These are phyloP conservation scores for Latrodectus elegans DNA, from an alignment of 2,888 invertebrate genomes.

Conservation along the genomic window DNA sequence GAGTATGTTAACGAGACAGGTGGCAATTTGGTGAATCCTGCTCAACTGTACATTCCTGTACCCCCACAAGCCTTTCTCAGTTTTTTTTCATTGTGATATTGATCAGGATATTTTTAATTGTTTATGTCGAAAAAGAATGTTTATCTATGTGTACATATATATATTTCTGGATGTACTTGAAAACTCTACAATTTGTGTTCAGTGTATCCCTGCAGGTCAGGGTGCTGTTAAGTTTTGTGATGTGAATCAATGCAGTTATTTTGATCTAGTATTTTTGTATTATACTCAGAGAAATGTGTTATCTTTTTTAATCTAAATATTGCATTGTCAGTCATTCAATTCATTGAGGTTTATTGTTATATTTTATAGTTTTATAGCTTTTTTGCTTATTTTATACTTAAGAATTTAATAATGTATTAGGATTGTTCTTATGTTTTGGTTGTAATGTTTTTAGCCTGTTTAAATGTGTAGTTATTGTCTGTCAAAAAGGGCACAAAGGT, in stretches of 20 bases:
- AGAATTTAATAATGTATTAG: constrained; percentile 13
- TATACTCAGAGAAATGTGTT: constrained; percentile 12
- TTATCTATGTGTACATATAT: neutral
- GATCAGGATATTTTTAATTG: constrained; percentile 1
- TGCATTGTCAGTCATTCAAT: constrained; percentile 10
- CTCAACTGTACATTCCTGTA: constrained; percentile 86
- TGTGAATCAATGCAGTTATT: constrained; percentile 39
- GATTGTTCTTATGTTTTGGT: constrained; percentile 37
- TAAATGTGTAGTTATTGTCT: constrained; percentile 29
- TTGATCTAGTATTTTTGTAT: constrained; percentile 47
- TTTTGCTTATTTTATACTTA: constrained; percentile 41
- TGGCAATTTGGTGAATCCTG: constrained; percentile 79
- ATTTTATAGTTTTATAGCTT: constrained; percentile 58
- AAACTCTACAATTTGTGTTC: constrained; percentile 15
- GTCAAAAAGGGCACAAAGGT: constrained; percentile 19
- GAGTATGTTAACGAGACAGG: constrained; percentile 43
- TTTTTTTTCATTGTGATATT: constrained; percentile 87
- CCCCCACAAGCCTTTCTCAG: constrained; percentile 92
- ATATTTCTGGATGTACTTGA: neutral
- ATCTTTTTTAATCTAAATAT: constrained; percentile 10
- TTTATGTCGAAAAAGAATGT: neutral
- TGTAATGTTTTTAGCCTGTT: constrained; percentile 18
- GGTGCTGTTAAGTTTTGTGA: constrained; percentile 7
- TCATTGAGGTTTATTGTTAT: constrained; percentile 43
- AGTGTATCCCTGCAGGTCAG: constrained; percentile 35